Percentiles rank a stretch among this genome's conserved stretches.
phyloP scores from a whole-genome alignment of 2,888 invertebrate species.

The Volucella inanis region DNA sequence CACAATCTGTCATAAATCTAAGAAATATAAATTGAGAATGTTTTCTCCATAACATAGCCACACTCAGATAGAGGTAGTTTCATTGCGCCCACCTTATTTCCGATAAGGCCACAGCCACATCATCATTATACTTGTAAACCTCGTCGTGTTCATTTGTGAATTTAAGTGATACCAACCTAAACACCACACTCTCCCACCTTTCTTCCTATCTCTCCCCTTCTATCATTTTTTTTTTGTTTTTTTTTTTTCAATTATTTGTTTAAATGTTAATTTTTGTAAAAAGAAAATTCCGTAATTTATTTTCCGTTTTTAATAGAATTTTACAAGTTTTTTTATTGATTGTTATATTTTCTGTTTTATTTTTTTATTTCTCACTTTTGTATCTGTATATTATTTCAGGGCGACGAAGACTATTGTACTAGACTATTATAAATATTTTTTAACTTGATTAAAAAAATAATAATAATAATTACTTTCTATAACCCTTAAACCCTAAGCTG shows the following conservation, averaged over 20 bases:
- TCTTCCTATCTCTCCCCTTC: conserved; percentile 28
- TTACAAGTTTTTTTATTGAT: conserved; percentile 66
- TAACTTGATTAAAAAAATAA: conserved; percentile 58
- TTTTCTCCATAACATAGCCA: conserved; percentile 54
- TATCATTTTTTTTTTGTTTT: conserved; percentile 21
- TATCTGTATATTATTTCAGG: conserved; percentile 85
- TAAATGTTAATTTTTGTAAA: conserved; percentile 48
- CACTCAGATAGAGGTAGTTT: too few relatives aligned
- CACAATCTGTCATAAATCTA: too few relatives aligned
- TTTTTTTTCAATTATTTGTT: conserved; percentile 17
- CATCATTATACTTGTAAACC: conserved; percentile 70
- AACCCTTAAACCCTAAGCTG: conserved; percentile 54
- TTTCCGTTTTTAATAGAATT: conserved; percentile 59
- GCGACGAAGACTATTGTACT: conserved; percentile 86
- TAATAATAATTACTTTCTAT: conserved; percentile 61
- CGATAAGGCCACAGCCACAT: too few relatives aligned
- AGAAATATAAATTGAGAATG: too few relatives aligned
- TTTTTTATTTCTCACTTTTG: conserved; percentile 80
- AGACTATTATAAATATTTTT: conserved; percentile 81
- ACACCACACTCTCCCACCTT: background rate
- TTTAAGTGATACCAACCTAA: conserved; percentile 26
- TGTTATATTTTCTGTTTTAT: conserved; percentile 63
- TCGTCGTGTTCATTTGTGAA: too few relatives aligned
- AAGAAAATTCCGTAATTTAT: conserved; percentile 27
- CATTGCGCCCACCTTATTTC: too few relatives aligned